These are phyloP conservation scores for Tapera naevia DNA, from an alignment of 2,797 vertebrate species.

Conservation along the genomic window DNA sequence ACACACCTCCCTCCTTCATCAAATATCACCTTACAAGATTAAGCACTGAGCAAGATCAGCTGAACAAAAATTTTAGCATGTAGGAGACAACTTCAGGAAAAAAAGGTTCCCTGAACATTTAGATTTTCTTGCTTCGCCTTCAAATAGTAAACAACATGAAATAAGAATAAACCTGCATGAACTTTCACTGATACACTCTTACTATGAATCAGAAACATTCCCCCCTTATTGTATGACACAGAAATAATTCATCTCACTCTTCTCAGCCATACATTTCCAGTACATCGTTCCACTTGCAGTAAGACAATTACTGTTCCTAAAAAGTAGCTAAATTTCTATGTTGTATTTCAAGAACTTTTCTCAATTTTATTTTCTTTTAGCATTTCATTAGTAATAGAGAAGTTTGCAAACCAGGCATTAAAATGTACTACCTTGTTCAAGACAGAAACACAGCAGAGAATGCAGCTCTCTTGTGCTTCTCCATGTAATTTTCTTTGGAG, in stretches of 20 bases:
- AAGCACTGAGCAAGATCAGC: neutral
- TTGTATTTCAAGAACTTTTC: neutral
- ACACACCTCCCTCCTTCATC: neutral
- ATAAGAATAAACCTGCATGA: neutral
- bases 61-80: neutral
- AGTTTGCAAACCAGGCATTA: neutral
- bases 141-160: neutral
- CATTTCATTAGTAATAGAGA: neutral
- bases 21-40: neutral
- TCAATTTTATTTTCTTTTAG: neutral
- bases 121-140: neutral
- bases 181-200: neutral
- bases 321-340: neutral
- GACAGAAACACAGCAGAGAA: neutral
- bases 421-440: neutral
- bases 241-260: rapidly evolving
- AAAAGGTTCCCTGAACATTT: neutral
- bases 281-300: no score
- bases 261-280: no score
- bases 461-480: neutral
- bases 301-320: neutral
- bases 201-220: neutral
- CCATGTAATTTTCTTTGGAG: neutral
- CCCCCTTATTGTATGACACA: rapidly evolving
- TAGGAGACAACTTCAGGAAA: neutral